Conservation (phyloP, 1,140 invertebrate species). For the Aphelenchoides fujianensis region DNA sequence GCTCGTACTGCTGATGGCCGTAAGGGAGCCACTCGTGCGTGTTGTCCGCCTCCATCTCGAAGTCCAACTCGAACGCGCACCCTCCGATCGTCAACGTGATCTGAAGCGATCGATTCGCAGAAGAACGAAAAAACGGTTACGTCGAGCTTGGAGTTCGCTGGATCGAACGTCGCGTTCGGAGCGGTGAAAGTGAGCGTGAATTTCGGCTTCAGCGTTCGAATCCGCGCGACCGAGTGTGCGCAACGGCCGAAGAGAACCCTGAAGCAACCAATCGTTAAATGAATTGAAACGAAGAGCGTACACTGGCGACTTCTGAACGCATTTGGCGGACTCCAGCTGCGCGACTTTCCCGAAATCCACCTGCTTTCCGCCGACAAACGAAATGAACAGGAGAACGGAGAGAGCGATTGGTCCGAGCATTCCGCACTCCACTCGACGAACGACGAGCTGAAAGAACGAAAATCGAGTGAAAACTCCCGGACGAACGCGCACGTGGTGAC, state of each 20-base stretch:
- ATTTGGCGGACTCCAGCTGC: too few species aligned
- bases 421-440: too few species aligned
- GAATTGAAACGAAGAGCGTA: too few species aligned
- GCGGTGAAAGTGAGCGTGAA: not conserved
- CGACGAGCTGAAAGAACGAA: too few species aligned
- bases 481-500: too few species aligned
- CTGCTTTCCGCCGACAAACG: too few species aligned
- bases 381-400: too few species aligned
- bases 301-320: too few species aligned
- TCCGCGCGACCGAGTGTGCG: not conserved
- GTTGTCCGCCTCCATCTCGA: not conserved
- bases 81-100: not conserved
- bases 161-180: not conserved
- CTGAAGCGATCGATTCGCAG: slow-evolving; percentile 5
- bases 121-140: not conserved
- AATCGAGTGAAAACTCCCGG: too few species aligned
- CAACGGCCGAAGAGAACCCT: not conserved
- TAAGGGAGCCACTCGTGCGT: not conserved
- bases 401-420: too few species aligned
- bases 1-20: not conserved
- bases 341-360: too few species aligned
- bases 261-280: too few species aligned
- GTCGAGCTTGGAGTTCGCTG: not conserved
- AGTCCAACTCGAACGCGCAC: not conserved
- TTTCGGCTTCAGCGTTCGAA: not conserved